Evolutionary conservation across 2,888 invertebrate genomes (phyloP).

Genomic region (Aspidiotus destructor): DNA sequence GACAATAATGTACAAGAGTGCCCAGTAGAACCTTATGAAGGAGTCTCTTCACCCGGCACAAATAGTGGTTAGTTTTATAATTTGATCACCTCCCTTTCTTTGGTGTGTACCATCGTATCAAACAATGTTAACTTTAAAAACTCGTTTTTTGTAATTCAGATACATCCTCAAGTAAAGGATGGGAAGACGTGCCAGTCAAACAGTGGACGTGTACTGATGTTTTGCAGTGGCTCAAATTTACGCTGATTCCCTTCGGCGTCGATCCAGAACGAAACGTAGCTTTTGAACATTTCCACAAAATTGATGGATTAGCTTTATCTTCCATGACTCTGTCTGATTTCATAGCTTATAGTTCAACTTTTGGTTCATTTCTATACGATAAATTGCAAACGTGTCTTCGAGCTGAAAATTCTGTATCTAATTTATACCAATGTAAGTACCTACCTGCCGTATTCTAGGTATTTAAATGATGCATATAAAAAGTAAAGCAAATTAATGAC

Average conservation of each 20-base stretch:
- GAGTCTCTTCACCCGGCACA: slow-evolving; percentile 19
- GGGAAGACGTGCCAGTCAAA: slow-evolving; percentile 30
- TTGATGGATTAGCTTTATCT: slow-evolving; percentile 29
- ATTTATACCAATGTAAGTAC: slow-evolving; percentile 32
- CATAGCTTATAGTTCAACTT: slow-evolving; percentile 25
- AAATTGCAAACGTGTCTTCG: slow-evolving; percentile 26
- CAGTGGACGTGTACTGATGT: slow-evolving; percentile 30
- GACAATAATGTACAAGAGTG: slow-evolving; percentile 24
- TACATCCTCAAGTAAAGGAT: slow-evolving; percentile 20
- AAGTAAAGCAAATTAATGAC: no score
- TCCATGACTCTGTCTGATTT: slow-evolving; percentile 32
- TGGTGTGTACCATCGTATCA: not conserved
- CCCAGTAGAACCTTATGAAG: slow-evolving; percentile 15
- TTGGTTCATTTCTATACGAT: slow-evolving; percentile 25
- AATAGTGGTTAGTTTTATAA: slow-evolving; percentile 12
- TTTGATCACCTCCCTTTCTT: not conserved
- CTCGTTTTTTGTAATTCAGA: slow-evolving; percentile 8
- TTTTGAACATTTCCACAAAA: slow-evolving; percentile 21
- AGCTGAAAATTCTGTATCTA: slow-evolving; percentile 24
- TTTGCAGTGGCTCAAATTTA: slow-evolving; percentile 26
- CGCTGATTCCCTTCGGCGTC: slow-evolving; percentile 23
- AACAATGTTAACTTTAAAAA: not conserved
- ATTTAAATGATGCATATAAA: no score
- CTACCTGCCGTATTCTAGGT: no score
- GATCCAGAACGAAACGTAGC: slow-evolving; percentile 17